These are phyloP conservation scores for Nansenia antarctica DNA, from an alignment of 2,113 vertebrate species.

Conservation along the genomic window DNA sequence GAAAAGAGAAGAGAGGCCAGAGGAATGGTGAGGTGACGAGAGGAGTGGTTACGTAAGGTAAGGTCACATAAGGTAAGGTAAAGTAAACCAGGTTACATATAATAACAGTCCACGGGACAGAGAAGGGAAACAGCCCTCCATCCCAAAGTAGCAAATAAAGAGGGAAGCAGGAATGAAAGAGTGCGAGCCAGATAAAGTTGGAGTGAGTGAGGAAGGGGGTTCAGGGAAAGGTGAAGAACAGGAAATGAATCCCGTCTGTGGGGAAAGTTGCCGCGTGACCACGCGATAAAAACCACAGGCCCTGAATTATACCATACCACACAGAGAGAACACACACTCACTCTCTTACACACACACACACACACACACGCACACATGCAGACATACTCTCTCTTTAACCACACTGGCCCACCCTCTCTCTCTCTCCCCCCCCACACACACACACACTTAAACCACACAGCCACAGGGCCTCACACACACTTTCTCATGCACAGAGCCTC, in stretches of 20 bases:
- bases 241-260: conserved; percentile 72
- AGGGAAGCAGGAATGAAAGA: background rate
- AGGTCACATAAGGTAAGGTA: background rate
- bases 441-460: background rate
- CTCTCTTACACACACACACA: conserved; percentile 8
- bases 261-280: conserved; percentile 67
- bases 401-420: background rate
- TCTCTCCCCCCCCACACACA: background rate
- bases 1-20: background rate
- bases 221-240: conserved; percentile 76
- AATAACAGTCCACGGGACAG: no score
- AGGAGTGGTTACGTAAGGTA: background rate
- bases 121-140: background rate
- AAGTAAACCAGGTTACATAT: background rate
- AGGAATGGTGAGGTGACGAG: background rate
- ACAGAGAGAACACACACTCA: conserved; percentile 39
- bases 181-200: conserved; percentile 31
- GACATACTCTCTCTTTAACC: background rate
- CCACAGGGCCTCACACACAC: no score
- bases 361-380: conserved; percentile 11
- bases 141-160: conserved; percentile 2
- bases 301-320: conserved; percentile 51
- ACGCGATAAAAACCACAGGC: conserved; percentile 60
- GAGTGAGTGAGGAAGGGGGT: conserved; percentile 47
- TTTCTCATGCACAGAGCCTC: no score